Percentiles rank a stretch among this genome's conserved stretches.
Conservation (phyloP, 2,797 vertebrate genomes). For the Hypotaenidia okinawae region DNA sequence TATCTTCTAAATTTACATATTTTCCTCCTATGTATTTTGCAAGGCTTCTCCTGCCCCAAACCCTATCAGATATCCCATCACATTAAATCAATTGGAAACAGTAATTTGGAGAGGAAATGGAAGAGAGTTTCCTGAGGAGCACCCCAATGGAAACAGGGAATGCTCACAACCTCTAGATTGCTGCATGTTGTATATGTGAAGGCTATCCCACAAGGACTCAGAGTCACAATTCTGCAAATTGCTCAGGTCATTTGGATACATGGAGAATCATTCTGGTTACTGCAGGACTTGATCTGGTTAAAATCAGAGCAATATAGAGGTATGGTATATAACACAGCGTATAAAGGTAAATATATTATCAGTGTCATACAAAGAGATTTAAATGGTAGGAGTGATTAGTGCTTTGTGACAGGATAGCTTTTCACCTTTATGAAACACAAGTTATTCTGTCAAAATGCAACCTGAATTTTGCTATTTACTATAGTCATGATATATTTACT, state of each 20-base stretch:
- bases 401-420: not conserved
- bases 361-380: not conserved
- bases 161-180: not conserved
- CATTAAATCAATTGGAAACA: not conserved
- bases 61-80: not conserved
- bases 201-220: not conserved
- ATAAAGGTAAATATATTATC: not conserved
- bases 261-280: not conserved
- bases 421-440: not conserved
- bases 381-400: not conserved
- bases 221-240: not conserved
- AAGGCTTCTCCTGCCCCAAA: rapidly evolving
- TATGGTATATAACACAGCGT: not conserved
- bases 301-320: not conserved
- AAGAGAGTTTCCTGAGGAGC: not conserved
- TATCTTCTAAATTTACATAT: not conserved
- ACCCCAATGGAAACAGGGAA: not conserved
- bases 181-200: not conserved
- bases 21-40: not conserved
- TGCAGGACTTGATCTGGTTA: not conserved
- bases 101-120: not conserved
- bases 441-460: not conserved
- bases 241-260: not conserved
- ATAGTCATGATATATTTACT: not conserved
- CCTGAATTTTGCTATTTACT: not conserved